These are phyloP conservation scores for Hermetia illucens DNA, from an alignment of 1,140 invertebrate species.

Conservation along the genomic window DNA sequence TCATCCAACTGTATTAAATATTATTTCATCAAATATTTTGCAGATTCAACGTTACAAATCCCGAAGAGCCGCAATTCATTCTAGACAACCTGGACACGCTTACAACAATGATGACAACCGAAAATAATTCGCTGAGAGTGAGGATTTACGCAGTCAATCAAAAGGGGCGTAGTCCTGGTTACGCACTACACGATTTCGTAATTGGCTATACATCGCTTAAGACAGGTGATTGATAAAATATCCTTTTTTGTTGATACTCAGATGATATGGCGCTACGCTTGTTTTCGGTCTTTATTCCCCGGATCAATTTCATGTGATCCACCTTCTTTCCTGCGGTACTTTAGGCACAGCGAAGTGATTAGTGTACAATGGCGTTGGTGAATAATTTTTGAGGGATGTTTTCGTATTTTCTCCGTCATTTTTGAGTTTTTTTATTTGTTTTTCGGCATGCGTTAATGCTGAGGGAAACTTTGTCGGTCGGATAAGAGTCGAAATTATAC, in stretches of 20 bases:
- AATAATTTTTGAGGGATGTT: background rate
- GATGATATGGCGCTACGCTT: background rate
- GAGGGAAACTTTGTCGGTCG: too few species aligned
- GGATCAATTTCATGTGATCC: too few species aligned
- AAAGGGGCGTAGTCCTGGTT: constrained; percentile 25
- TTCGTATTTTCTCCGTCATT: too few species aligned
- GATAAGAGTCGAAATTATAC: too few species aligned
- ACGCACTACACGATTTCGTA: constrained; percentile 25
- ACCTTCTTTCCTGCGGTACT: too few species aligned
- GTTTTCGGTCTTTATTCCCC: too few species aligned
- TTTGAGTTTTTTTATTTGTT: too few species aligned
- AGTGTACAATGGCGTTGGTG: background rate
- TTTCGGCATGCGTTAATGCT: too few species aligned
- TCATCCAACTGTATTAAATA: background rate
- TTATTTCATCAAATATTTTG: background rate
- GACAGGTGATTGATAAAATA: constrained; percentile 20
- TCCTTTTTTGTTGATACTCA: background rate
- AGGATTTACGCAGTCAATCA: constrained; percentile 29
- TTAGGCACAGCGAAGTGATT: too few species aligned
- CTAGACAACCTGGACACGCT: constrained; percentile 27
- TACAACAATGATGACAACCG: constrained; percentile 25
- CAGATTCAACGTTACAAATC: constrained; percentile 28
- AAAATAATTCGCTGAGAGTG: constrained; percentile 26
- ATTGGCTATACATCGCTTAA: constrained; percentile 29
- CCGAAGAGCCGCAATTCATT: constrained; percentile 26